Base-by-base conservation (phyloP, 2,888 invertebrate species). In the Torymus texanus region DNA sequence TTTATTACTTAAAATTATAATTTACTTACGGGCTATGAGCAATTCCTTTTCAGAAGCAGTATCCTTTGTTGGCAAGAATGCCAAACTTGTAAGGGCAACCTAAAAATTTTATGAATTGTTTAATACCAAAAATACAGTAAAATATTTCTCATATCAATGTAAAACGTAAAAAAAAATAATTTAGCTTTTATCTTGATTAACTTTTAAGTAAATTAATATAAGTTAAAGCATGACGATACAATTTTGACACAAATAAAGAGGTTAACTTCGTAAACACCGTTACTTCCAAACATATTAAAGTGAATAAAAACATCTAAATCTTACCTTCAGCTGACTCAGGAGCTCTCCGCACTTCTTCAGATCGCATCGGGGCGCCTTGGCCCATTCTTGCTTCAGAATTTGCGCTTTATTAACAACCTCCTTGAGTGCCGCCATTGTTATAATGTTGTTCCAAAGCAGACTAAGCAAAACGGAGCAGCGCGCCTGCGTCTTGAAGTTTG, bases 321-420 rank as follows among this genome's bases (percentile, higher is more conserved):
- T 68, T 91, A 96, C 97, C 94, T 98, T 97, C 82, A 98, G 92
- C 91, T 95, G 95, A 84, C 95, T 94, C 71, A 98, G 91, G 59
- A 97, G 89, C 87, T 95, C 94, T 12, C 96, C 97, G 88, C 97
- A 97, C 92, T 95, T 95, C 80, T 95, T 95, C 50, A 97, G 92
- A 92, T 97, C 97, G 65, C 93, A 93, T 8, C 94, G 94, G 77
- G 41, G 41, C 41, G 94, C 93, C 84, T 94, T 95, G 55, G 93
- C 92, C 97, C 97, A 98, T 91, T 97, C 97, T 78, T 94, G 91
- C 90, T 95, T 96, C 81, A 98, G 92, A 90, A 94, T 95, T 91
- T 96, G 95, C 90, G 96, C 97, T 79, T 96, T 92, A 77, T 93
- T 90, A 79, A 95, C 93, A 83, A 97, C 95, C 88, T 95, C 95